phyloP scores from a whole-genome alignment of 2,797 vertebrate species.

The Crenichthys baileyi region DNA sequence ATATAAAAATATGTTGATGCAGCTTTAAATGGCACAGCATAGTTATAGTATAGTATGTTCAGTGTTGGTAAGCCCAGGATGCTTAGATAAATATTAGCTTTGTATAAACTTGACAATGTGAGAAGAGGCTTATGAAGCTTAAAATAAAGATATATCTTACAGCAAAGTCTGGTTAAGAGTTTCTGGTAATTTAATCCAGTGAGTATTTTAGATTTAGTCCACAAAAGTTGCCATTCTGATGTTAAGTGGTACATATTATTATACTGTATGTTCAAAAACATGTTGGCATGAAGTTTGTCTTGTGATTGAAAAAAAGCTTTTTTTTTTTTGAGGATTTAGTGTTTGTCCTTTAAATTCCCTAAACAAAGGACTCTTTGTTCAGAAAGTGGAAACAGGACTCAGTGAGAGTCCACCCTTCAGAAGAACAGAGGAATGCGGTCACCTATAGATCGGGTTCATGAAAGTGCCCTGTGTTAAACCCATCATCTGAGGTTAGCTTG shows the following conservation, averaged over 20 bases:
- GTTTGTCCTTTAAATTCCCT: constrained; percentile 10
- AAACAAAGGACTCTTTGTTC: constrained; percentile 11
- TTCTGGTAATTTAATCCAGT: constrained; percentile 53
- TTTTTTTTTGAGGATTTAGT: constrained; percentile 15
- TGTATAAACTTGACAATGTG: neutral
- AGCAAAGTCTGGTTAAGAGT: constrained; percentile 26
- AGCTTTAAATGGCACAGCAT: neutral
- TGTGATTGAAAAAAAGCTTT: constrained; percentile 1
- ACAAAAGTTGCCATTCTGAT: constrained; percentile 37
- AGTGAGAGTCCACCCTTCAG: constrained; percentile 33
- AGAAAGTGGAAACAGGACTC: constrained; percentile 30
- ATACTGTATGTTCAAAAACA: constrained; percentile 29
- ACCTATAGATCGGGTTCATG: constrained; percentile 28
- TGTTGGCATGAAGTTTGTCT: constrained; percentile 17
- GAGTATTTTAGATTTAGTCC: constrained; percentile 38
- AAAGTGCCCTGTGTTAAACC: constrained; percentile 13
- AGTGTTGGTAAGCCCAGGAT: neutral
- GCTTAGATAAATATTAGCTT: neutral
- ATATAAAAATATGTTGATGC: neutral
- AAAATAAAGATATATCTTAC: constrained; percentile 19
- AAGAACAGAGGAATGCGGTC: constrained; percentile 48
- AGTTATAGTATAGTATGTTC: neutral
- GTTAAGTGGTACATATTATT: constrained; percentile 14
- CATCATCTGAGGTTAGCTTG: constrained; percentile 29
- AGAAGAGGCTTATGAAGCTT: constrained; percentile 30